Conservation (phyloP, 1,140 invertebrate species). For the Cardiocondyla obscurior region DNA sequence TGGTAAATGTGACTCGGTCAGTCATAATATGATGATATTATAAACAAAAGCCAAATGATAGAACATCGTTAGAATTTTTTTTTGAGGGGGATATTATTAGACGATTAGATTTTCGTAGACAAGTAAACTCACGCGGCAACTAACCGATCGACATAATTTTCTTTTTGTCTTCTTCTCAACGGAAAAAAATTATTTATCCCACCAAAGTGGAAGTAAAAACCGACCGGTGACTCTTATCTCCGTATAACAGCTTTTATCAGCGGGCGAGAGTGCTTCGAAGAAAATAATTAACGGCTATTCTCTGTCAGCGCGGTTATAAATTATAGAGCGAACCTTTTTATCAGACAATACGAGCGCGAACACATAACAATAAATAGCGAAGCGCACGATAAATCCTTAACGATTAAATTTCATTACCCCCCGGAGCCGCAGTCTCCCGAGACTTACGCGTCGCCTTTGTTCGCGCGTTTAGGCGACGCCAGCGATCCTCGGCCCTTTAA, state of each 20-base stretch:
- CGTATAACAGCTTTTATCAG: not conserved
- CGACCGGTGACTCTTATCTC: not conserved
- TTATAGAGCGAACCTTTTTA: not conserved
- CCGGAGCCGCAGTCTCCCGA: not conserved
- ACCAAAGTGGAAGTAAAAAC: not conserved
- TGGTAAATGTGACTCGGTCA: too few species aligned
- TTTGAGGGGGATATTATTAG: too few species aligned
- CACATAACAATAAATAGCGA: conserved; percentile 1
- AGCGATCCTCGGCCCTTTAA: not conserved
- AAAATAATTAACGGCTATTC: not conserved
- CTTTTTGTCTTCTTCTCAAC: too few species aligned
- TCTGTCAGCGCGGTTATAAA: not conserved
- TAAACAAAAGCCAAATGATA: too few species aligned
- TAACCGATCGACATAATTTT: too few species aligned
- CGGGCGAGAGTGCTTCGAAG: not conserved
- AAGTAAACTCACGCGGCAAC: too few species aligned
- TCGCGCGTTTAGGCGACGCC: not conserved
- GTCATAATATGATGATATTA: too few species aligned
- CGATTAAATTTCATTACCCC: conserved; percentile 9
- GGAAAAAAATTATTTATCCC: too few species aligned
- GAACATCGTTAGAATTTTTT: too few species aligned
- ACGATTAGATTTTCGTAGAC: too few species aligned
- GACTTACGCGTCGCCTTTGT: not conserved
- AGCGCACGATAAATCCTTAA: not conserved
- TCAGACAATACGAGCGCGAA: not conserved